A percentile compares a stretch with the other conserved stretches of the same genome.
Conservation (phyloP, 2,113 vertebrate genomes). For the Labeo catla region DNA sequence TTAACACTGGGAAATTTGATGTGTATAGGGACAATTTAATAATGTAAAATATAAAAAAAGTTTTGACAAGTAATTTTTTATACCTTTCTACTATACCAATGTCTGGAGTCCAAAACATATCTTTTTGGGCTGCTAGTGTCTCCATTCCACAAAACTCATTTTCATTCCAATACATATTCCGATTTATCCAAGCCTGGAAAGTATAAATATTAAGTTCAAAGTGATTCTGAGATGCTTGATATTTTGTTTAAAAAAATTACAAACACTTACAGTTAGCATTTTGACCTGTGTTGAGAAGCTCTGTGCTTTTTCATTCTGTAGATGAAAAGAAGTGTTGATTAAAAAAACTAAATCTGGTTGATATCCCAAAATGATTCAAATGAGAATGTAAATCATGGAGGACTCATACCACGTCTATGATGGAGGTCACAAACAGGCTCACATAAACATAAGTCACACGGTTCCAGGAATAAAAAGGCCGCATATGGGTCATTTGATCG, state of each 20-base stretch:
- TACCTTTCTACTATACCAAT: background rate
- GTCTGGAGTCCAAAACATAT: background rate
- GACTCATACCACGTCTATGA: slow-evolving; percentile 31
- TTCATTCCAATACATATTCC: background rate
- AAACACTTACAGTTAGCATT: slow-evolving; percentile 15
- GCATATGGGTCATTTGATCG: background rate
- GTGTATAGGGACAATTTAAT: too few relatives aligned
- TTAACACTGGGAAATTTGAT: too few relatives aligned
- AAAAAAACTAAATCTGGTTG: background rate
- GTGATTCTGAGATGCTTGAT: background rate
- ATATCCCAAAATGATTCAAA: background rate
- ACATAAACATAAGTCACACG: background rate
- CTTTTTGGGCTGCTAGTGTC: background rate
- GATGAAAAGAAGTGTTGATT: background rate
- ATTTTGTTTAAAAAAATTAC: background rate
- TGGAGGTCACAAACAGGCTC: slow-evolving; percentile 2
- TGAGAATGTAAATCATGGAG: background rate
- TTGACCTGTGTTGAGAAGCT: too few relatives aligned
- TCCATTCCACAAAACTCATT: background rate
- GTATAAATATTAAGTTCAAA: background rate
- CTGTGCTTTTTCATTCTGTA: slow-evolving; percentile 17
- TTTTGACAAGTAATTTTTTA: too few relatives aligned
- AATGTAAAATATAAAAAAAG: too few relatives aligned
- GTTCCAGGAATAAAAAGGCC: background rate
- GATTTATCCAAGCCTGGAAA: background rate